These are phyloP conservation scores for Pseudoips prasinana DNA, from an alignment of 2,888 invertebrate genomes.

Conservation along the genomic window DNA sequence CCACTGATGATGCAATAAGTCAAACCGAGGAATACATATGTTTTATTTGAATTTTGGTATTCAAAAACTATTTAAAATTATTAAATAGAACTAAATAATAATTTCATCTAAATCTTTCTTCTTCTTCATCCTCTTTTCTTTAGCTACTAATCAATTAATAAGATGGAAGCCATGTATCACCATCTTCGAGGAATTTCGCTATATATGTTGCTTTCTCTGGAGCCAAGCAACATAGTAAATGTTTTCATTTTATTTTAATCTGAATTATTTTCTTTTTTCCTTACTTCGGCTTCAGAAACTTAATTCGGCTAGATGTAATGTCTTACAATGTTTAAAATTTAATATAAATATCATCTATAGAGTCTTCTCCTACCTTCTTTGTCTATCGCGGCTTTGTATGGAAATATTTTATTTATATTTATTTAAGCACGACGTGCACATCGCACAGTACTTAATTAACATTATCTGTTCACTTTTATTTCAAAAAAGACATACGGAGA, in stretches of 20 bases:
- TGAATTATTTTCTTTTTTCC: conserved; percentile 7
- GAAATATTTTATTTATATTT: conserved; percentile 29
- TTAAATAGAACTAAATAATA: too few species aligned
- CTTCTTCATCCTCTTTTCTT: too few species aligned
- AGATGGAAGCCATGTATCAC: conserved; percentile 21
- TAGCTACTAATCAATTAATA: too few species aligned
- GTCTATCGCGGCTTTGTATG: conserved; percentile 51
- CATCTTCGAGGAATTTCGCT: conserved; percentile 23
- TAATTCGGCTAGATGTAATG: too few species aligned
- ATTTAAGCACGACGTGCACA: conserved; percentile 35
- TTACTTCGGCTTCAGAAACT: conserved; percentile 14
- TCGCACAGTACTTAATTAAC: conserved; percentile 28
- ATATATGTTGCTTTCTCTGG: conserved; percentile 35
- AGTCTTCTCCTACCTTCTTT: conserved; percentile 35
- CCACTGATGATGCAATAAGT: too few species aligned
- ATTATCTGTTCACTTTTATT: conserved; percentile 15
- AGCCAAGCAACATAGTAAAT: conserved; percentile 27
- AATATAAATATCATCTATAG: conserved; percentile 18
- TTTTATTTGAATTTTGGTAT: too few species aligned
- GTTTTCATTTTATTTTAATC: conserved; percentile 23
- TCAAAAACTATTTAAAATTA: too few species aligned
- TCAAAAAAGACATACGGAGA: conserved; percentile 50
- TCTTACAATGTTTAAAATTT: conserved; percentile 7
- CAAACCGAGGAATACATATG: too few species aligned
- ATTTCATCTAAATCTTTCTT: too few species aligned